Evolutionary conservation across 2,113 vertebrate species (phyloP).

Genomic region (Speoplatyrhinus poulsoni): DNA sequence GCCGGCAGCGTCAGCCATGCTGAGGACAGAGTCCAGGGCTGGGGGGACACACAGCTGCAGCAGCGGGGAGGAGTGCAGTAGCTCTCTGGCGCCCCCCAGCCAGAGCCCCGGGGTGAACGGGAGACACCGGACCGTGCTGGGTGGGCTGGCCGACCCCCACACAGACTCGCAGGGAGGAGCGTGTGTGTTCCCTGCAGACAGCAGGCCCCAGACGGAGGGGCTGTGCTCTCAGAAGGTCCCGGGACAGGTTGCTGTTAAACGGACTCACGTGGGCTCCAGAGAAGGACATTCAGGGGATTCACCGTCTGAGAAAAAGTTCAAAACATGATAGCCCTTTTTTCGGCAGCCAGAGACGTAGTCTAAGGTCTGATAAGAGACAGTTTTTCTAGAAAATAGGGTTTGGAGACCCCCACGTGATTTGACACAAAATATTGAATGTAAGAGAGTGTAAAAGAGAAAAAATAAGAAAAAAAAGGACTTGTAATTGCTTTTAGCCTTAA

Average conservation of each 20-base stretch:
- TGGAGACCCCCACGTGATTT: neutral
- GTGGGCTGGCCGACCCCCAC: constrained; percentile 3
- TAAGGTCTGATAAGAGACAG: constrained; percentile 39
- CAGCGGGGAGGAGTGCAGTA: constrained; percentile 35
- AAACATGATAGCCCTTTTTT: constrained; percentile 79
- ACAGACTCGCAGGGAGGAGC: constrained; percentile 58
- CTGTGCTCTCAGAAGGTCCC: constrained; percentile 44
- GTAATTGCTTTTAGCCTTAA: too few relatives aligned
- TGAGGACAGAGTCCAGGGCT: constrained; percentile 48
- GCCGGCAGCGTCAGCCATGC: too few relatives aligned
- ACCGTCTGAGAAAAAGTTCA: constrained; percentile 92
- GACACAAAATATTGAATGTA: too few relatives aligned
- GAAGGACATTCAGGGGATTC: constrained; percentile 58
- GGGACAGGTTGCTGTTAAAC: constrained; percentile 79
- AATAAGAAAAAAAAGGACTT: too few relatives aligned
- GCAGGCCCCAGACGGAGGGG: constrained; percentile 66
- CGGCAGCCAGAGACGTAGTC: constrained; percentile 11
- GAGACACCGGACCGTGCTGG: constrained; percentile 44
- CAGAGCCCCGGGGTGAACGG: constrained; percentile 53
- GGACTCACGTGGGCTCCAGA: constrained; percentile 83
- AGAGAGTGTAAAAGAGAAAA: too few relatives aligned
- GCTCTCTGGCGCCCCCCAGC: constrained; percentile 27
- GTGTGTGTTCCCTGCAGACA: constrained; percentile 54
- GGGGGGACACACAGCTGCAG: constrained; percentile 35
- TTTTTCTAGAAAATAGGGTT: constrained; percentile 35